Base-by-base conservation (phyloP, 1,140 invertebrate species). In the Olivierus martensii region DNA sequence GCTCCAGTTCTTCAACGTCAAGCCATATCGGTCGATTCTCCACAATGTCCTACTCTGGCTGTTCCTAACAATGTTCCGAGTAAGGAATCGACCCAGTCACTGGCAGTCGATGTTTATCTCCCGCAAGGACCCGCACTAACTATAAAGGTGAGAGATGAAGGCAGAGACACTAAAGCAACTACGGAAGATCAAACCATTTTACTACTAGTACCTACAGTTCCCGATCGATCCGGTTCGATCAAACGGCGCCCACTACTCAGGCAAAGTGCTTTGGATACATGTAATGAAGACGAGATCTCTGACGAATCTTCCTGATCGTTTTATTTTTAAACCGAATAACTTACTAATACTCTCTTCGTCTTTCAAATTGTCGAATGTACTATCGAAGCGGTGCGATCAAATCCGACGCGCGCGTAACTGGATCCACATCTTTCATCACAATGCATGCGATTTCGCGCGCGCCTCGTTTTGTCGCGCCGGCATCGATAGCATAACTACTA, bases 1-100 rank as follows among this genome's bases (percentile, higher is more conserved):
- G 57, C 52, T 9, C 53, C 52, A 18, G 41, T 49, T 39, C 41
- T 47, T 10, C 53, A 52, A 41, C 21, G 57, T 12, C 57, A 58
- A 52, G 53, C 53, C 19, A 46, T 58, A 10, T 58, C 57, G 2
- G 55, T 58, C 52, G 57, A 58, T 17, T 58, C 46, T 51, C 57
- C 52, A 34, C 47, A 52, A 41, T 28, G 39, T 6, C 22, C 28
- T 22, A 43, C 41, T 22, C 17, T 43, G 17, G 2, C 17, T 9
- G 21, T 43, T 22, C 41, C 21, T 17, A 43, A 43, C 17, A 43
- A 43, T 7, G 9, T 18, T 43, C 17, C 17, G 21, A 9, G 41
- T 43, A 43, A 22, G 7, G 41, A 43, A 43, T 43, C 41, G 17
- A 43, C 41, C 41, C 17, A 49, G 1, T 58, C 57, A 12, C 54